Percentiles rank a stretch among this genome's conserved stretches.
Evolutionary conservation across 1,140 invertebrate genomes (phyloP).

Genomic region (Papilio polytes): DNA sequence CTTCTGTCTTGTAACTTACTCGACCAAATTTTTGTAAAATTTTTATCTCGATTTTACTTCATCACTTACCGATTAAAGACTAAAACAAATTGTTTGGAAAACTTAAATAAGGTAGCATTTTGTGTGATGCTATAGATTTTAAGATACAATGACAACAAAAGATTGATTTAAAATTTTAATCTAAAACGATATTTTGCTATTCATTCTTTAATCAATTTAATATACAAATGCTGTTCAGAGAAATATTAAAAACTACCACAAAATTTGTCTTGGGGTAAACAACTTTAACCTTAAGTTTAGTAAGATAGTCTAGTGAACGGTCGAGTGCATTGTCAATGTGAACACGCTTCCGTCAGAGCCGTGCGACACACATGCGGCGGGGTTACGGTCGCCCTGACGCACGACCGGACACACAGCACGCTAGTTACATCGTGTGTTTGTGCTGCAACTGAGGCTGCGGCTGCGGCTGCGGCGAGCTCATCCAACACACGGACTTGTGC

Average conservation of each 20-base stretch:
- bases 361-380: slow-evolving; percentile 33
- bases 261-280: background rate
- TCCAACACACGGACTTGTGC: background rate
- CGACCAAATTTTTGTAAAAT: background rate
- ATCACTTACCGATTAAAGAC: background rate
- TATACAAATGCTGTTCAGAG: background rate
- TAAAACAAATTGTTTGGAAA: background rate
- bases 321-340: slow-evolving; percentile 24
- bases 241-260: background rate
- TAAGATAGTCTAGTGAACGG: background rate
- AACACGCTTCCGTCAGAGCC: slow-evolving; percentile 3
- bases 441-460: background rate
- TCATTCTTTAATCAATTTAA: background rate
- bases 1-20: slow-evolving; percentile 36
- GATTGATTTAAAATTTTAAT: background rate
- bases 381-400: slow-evolving; percentile 13
- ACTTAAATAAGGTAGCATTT: too few species aligned
- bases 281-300: background rate
- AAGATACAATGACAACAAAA: background rate
- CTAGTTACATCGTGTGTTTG: slow-evolving; percentile 39
- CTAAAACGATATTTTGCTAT: background rate
- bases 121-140: too few species aligned
- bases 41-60: background rate
- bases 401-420: slow-evolving; percentile 38
- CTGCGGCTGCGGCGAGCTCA: background rate